A percentile compares a stretch with the other conserved stretches of the same genome.
Conservation (phyloP, 2,888 invertebrate genomes). For the Epinotia demarniana region DNA sequence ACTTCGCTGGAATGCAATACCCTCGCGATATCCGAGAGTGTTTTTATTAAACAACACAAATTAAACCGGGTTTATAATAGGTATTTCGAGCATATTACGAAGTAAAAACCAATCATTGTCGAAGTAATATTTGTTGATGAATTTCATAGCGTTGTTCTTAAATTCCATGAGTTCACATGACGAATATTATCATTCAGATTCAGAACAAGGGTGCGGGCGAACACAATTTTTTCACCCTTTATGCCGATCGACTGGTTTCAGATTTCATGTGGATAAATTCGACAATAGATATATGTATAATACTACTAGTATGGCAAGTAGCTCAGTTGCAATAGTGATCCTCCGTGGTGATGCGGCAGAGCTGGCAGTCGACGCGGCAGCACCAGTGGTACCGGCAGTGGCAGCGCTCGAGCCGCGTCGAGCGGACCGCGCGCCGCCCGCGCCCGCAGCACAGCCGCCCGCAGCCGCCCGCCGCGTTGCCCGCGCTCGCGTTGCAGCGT, state of each 20-base stretch:
- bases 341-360: slow-evolving; percentile 88
- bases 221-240: no score
- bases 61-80: not conserved
- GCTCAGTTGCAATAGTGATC: slow-evolving; percentile 89
- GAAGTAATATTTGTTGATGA: no score
- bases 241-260: not conserved
- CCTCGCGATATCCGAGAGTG: no score
- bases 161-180: no score
- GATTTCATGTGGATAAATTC: not conserved
- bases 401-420: slow-evolving; percentile 89
- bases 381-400: slow-evolving; percentile 95
- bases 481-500: slow-evolving; percentile 88
- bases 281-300: not conserved
- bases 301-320: not conserved
- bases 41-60: no score
- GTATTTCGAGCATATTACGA: not conserved
- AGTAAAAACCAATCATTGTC: not conserved
- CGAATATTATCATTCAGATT: no score
- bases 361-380: slow-evolving; percentile 94
- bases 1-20: not conserved
- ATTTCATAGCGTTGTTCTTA: no score
- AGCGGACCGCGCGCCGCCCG: slow-evolving; percentile 88
- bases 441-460: slow-evolving; percentile 93
- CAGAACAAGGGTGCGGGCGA: no score
- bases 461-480: slow-evolving; percentile 88